phyloP scores from a whole-genome alignment of 2,888 invertebrate species.

The Atherix ibis region DNA sequence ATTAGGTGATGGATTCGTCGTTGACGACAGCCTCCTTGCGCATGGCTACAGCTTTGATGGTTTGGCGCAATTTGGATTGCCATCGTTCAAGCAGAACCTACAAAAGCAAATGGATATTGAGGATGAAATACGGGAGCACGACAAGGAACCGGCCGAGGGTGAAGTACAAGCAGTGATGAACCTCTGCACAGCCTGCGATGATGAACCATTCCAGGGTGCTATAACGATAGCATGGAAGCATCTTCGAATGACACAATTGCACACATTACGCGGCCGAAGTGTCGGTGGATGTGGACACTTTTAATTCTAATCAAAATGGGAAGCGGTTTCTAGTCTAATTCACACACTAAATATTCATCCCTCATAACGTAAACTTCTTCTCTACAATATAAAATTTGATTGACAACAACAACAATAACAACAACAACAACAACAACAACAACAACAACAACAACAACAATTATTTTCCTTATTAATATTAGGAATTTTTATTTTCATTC shows the following conservation, averaged over 20 bases:
- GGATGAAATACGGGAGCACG: conserved; percentile 41
- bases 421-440: no score
- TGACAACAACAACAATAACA: no score
- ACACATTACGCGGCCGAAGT: conserved; percentile 27
- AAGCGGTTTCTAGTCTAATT: no score
- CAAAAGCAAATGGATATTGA: conserved; percentile 28
- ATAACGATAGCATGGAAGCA: conserved; percentile 62
- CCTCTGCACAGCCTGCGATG: conserved; percentile 56
- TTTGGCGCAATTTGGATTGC: conserved; percentile 52
- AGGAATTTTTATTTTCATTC: no score
- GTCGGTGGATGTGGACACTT: conserved; percentile 31
- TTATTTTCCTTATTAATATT: no score
- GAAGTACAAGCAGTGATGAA: conserved; percentile 69
- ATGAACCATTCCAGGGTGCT: conserved; percentile 67
- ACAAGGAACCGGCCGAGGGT: conserved; percentile 67
- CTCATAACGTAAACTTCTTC: no score
- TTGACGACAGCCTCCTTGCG: conserved; percentile 42
- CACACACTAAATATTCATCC: no score
- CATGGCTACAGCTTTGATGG: conserved; percentile 34
- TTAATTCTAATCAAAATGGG: no score
- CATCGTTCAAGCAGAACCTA: conserved; percentile 45
- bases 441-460: no score
- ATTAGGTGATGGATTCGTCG: conserved; percentile 48
- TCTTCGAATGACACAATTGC: conserved; percentile 24
- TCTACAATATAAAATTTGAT: no score